Evolutionary conservation across 2,113 vertebrate species (phyloP).

Genomic region (Osmerus mordax): DNA sequence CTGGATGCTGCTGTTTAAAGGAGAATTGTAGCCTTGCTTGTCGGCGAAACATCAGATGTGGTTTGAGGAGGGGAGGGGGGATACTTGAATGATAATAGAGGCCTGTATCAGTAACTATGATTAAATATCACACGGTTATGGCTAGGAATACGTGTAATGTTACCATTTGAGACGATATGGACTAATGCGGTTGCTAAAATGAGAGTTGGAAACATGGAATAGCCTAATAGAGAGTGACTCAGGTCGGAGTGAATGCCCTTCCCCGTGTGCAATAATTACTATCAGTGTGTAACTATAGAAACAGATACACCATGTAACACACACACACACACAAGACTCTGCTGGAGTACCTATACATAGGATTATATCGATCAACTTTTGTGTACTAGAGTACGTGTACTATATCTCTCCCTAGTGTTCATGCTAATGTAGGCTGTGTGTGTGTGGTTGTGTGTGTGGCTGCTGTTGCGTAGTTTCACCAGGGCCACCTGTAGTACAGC

Average conservation of each 20-base stretch:
- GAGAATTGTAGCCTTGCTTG: constrained; percentile 44
- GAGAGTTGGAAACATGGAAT: background rate
- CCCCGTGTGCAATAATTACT: constrained; percentile 82
- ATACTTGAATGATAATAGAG: constrained; percentile 14
- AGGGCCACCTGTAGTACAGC: constrained; percentile 35
- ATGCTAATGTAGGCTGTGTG: constrained; percentile 42
- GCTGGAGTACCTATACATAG: constrained; percentile 57
- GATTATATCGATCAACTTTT: constrained; percentile 43
- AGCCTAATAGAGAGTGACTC: background rate
- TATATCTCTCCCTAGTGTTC: constrained; percentile 39
- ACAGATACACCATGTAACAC: constrained; percentile 41
- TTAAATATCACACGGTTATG: constrained; percentile 4
- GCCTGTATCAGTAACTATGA: constrained; percentile 4
- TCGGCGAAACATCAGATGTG: constrained; percentile 27
- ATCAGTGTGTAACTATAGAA: constrained; percentile 63
- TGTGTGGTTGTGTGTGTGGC: background rate
- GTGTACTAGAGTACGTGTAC: constrained; percentile 32
- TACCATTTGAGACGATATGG: background rate
- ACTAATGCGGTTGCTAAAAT: background rate
- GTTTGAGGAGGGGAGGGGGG: constrained; percentile 30
- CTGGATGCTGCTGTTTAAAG: constrained; percentile 30
- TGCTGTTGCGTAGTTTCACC: background rate
- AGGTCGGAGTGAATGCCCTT: background rate
- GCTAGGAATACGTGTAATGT: constrained; percentile 29
- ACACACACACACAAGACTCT: constrained; percentile 31